Base-by-base conservation (phyloP, 2,888 invertebrate species). In the Noctua janthe region DNA sequence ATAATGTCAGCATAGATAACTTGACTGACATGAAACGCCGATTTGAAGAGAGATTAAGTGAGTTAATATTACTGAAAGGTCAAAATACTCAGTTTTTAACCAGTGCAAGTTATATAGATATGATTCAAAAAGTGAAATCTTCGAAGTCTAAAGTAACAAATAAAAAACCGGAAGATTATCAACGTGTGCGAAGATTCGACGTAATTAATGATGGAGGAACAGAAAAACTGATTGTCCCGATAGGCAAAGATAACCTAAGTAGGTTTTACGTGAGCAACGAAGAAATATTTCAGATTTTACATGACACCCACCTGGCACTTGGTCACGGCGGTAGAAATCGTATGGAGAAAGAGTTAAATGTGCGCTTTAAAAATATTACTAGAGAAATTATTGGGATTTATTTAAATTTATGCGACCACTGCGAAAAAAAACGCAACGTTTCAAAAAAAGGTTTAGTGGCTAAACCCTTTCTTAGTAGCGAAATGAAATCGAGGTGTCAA, bases 141-240 rank as follows among this genome's bases (percentile, higher is more conserved):
- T 64, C 76, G n/a, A 76, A 76, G 51, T 62, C 35, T 39, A 71
- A 62, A 47, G 47, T 62, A 23, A 51, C 64, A 62, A 47, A 76
- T 71, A 86, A 86, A 77, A 84, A 75, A 71, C 84, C 86, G 1
- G 81, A 83, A 85, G 83, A 88, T 71, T 83, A 86, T 71, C 85
- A 82, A 71, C 85, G 88, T 56, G 75, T 87, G 67, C 70, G 76
- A 62, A 81, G 83, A 78, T 88, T 78, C 71, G 87, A 88, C 43
- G 77, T 88, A 54, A 74, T 84, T 20, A 67, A 76, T 69, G 69
- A 85, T 82, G 86, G 81, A 69, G 78, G 76, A 29, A 80, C 71
- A 29, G 85, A 88, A 56, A 87, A 85, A 67, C 77, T 87, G 71
- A 86, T 87, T 75, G 81, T 84, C 67, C 87, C 88, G 15, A 77